Evolutionary conservation across 2,113 vertebrate species (phyloP).

Genomic region (Plectropomus leopardus): DNA sequence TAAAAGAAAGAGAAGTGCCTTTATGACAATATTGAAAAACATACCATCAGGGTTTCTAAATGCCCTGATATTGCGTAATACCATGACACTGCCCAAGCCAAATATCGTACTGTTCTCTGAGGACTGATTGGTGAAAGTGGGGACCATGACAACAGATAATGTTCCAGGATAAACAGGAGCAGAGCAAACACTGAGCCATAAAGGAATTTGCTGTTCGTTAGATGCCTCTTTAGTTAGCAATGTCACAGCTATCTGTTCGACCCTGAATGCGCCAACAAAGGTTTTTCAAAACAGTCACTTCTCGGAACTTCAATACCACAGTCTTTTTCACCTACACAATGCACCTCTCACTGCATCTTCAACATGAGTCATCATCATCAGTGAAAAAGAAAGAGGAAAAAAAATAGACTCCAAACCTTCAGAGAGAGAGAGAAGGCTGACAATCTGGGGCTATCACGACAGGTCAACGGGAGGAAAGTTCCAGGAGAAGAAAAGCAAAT

Average conservation of each 20-base stretch:
- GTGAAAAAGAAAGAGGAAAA: slow-evolving; percentile 14
- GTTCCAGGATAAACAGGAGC: background rate
- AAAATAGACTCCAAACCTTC: background rate
- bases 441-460: slow-evolving; percentile 5
- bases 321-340: background rate
- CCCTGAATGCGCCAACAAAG: background rate
- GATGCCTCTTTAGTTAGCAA: background rate
- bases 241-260: background rate
- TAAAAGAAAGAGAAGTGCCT: no score
- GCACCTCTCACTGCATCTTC: background rate
- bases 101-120: no score
- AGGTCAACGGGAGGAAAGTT: slow-evolving; percentile 16
- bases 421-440: background rate
- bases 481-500: slow-evolving; percentile 24
- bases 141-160: background rate
- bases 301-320: background rate
- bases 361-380: slow-evolving; percentile 2
- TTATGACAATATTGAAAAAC: no score
- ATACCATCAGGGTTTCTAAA: no score
- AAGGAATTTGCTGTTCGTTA: background rate
- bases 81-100: no score
- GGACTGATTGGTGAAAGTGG: background rate
- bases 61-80: no score
- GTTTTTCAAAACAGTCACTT: background rate
- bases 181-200: background rate